Evolutionary conservation across 2,113 vertebrate species (phyloP).

Genomic region (Chaetura pelagica): DNA sequence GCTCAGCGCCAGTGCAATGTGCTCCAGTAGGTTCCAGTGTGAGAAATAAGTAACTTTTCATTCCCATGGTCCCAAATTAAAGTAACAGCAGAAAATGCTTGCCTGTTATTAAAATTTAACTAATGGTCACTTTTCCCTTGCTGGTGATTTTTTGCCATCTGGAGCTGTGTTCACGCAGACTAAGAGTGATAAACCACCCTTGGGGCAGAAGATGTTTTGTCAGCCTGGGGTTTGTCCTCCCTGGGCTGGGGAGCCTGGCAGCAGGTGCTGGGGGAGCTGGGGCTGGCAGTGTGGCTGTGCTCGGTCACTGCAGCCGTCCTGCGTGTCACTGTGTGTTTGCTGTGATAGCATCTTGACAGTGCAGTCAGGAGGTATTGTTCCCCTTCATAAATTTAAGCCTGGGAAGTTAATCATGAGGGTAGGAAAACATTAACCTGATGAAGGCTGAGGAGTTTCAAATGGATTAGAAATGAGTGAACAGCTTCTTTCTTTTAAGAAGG

Average conservation of each 20-base stretch:
- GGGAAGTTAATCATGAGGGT: neutral
- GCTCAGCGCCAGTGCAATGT: accelerated
- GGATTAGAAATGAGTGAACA: neutral
- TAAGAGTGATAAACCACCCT: accelerated
- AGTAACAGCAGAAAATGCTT: neutral
- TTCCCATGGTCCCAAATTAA: neutral
- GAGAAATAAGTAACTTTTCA: neutral
- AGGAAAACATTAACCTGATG: conserved; percentile 44
- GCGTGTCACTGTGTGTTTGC: accelerated
- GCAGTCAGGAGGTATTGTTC: neutral
- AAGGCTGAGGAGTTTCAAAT: neutral
- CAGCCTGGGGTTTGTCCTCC: neutral
- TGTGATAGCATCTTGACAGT: neutral
- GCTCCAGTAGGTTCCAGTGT: neutral
- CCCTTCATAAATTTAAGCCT: neutral
- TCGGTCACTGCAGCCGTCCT: accelerated
- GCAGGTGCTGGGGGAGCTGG: accelerated
- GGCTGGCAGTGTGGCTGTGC: accelerated
- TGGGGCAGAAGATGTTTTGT: neutral
- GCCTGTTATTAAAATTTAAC: neutral
- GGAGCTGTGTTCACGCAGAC: accelerated
- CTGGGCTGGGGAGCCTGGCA: neutral
- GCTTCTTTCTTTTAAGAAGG: neutral
- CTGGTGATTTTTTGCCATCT: neutral
- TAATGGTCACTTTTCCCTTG: neutral